Evolutionary conservation across 1,140 invertebrate species (phyloP).

Genomic region (Parasteatoda tepidariorum): DNA sequence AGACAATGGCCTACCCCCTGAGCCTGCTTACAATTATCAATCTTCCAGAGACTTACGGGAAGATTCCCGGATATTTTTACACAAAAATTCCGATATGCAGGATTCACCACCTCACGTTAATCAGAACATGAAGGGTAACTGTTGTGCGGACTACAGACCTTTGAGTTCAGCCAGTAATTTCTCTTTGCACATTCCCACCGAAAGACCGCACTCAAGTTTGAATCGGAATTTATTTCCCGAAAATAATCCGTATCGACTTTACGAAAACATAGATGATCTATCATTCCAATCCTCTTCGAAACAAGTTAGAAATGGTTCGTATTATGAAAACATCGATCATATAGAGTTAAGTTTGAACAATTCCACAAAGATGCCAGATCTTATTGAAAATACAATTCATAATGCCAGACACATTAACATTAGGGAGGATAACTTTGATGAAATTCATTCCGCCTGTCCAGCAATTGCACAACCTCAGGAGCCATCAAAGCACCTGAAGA

Average conservation of each 20-base stretch:
- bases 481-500: constrained; percentile 30
- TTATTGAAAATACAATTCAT: not conserved
- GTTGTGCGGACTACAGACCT: not conserved
- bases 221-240: not conserved
- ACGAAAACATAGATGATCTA: constrained; percentile 35
- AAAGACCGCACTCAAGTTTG: not conserved
- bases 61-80: not conserved
- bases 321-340: constrained; percentile 19
- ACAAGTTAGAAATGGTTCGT: not conserved
- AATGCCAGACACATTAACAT: not conserved
- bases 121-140: not conserved
- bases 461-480: constrained; percentile 36
- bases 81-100: not conserved
- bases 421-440: not conserved
- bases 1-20: constrained; percentile 42
- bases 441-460: not conserved
- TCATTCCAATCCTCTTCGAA: not conserved
- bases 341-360: not conserved
- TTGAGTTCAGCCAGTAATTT: not conserved
- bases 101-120: constrained; percentile 18
- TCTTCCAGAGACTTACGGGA: not conserved
- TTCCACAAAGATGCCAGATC: not conserved
- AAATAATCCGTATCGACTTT: constrained; percentile 27
- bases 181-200: not conserved
- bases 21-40: not conserved